A percentile compares a stretch with the other conserved stretches of the same genome.
Evolutionary conservation across 2,113 vertebrate species (phyloP).

Genomic region (Dipodomys stephensi): DNA sequence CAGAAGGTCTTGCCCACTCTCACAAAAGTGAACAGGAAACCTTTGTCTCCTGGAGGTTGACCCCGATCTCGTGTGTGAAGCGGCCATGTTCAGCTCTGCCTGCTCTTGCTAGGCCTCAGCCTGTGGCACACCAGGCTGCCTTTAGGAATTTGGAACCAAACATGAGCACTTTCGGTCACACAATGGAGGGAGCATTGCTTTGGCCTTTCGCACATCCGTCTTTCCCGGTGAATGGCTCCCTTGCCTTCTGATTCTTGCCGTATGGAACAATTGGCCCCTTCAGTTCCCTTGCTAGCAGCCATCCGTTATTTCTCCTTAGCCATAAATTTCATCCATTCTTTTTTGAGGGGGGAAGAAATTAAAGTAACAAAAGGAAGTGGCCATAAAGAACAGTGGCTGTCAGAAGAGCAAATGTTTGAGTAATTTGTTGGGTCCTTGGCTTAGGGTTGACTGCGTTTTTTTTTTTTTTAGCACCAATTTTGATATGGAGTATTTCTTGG

Average conservation of each 20-base stretch:
- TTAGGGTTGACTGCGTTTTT: constrained; percentile 64
- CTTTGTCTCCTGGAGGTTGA: constrained; percentile 82
- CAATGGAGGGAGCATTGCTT: constrained; percentile 85
- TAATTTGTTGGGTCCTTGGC: constrained; percentile 75
- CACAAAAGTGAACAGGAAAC: constrained; percentile 80
- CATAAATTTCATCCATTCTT: constrained; percentile 86
- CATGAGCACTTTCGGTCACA: constrained; percentile 84
- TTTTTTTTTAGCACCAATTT: constrained; percentile 56
- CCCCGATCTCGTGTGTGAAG: constrained; percentile 8
- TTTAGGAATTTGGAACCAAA: constrained; percentile 87
- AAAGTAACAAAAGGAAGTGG: constrained; percentile 83
- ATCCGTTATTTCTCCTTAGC: constrained; percentile 85
- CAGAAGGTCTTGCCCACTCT: constrained; percentile 18
- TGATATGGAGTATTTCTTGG: constrained; percentile 74
- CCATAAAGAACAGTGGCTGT: constrained; percentile 84
- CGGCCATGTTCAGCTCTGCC: constrained; percentile 61
- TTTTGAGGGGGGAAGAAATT: constrained; percentile 75
- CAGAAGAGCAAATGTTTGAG: constrained; percentile 70
- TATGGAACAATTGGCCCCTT: constrained; percentile 90
- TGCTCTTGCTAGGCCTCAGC: constrained; percentile 53
- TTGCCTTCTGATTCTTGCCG: constrained; percentile 85
- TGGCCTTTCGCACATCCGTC: constrained; percentile 89
- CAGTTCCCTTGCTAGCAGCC: constrained; percentile 86
- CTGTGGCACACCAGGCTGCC: constrained; percentile 82
- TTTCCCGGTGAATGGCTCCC: constrained; percentile 86